Evolutionary conservation across 2,797 vertebrate species (phyloP).

Genomic region (Sarcoramphus papa): DNA sequence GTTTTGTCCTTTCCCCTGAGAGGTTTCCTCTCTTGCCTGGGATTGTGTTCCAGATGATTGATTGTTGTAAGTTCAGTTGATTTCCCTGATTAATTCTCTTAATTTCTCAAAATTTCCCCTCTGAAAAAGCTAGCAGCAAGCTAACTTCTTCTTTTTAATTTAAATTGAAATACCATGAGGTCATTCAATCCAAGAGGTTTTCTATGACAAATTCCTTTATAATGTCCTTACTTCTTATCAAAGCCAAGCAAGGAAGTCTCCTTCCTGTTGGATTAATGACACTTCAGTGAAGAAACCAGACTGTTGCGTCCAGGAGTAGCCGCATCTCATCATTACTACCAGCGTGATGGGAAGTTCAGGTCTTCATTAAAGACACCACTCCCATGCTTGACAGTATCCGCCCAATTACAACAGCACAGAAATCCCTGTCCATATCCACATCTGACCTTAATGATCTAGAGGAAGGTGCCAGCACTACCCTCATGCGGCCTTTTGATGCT

Average conservation of each 20-base stretch:
- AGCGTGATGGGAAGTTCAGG: not conserved
- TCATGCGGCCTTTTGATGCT: rapidly evolving
- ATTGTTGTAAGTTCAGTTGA: not conserved
- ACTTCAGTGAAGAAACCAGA: not conserved
- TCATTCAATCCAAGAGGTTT: not conserved
- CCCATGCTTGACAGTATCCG: not conserved
- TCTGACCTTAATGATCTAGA: not conserved
- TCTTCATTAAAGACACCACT: not conserved
- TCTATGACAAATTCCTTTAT: not conserved
- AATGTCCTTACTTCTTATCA: not conserved
- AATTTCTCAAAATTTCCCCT: not conserved
- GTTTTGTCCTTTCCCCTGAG: not conserved
- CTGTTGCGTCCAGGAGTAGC: not conserved
- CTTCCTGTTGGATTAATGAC: not conserved
- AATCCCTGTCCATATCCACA: not conserved
- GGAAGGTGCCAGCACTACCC: not conserved
- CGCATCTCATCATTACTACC: not conserved
- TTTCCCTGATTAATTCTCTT: not conserved
- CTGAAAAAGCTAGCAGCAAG: not conserved
- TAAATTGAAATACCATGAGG: not conserved
- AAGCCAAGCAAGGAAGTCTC: not conserved
- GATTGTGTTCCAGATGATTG: not conserved
- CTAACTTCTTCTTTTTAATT: not conserved
- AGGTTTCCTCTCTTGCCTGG: not conserved
- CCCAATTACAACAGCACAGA: not conserved